These are phyloP conservation scores for Drosophila incognita DNA, from an alignment of 2,888 invertebrate species.

Conservation along the genomic window DNA sequence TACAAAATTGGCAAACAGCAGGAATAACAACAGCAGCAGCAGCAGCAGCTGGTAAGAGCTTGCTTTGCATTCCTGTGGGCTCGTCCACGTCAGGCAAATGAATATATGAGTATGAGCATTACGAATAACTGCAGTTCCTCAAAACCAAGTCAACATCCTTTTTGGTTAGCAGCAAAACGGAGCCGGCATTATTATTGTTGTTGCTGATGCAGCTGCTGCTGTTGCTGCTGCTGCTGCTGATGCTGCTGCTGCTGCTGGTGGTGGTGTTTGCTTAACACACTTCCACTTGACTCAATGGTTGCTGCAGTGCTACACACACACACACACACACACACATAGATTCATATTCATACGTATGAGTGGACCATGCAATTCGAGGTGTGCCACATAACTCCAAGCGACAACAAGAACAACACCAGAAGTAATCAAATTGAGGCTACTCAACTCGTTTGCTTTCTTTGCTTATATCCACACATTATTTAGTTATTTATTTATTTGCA, in stretches of 20 bases:
- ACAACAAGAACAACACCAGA: not conserved
- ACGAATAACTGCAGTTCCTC: conserved; percentile 79
- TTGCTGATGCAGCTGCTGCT: conserved; percentile 31
- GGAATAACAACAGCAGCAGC: conserved; percentile 17
- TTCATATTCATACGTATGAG: conserved; percentile 35
- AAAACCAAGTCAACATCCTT: conserved; percentile 80
- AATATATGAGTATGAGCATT: conserved; percentile 74
- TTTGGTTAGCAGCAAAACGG: conserved; percentile 68
- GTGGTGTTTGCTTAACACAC: conserved; percentile 76
- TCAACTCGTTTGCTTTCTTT: conserved; percentile 1
- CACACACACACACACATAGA: conserved; percentile 18
- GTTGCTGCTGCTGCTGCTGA: conserved; percentile 27
- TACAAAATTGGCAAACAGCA: conserved; percentile 51
- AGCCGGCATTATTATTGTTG: conserved; percentile 59
- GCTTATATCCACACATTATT: not conserved
- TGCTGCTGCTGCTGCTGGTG: conserved; percentile 24
- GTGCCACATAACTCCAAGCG: conserved; percentile 13
- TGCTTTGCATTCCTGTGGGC: conserved; percentile 50
- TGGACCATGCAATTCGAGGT: conserved; percentile 51
- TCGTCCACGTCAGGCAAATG: conserved; percentile 71
- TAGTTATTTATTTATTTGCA: conserved; percentile 9
- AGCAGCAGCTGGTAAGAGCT: conserved; percentile 4
- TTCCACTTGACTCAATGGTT: conserved; percentile 76
- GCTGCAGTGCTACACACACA: conserved; percentile 57
- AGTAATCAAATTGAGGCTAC: not conserved